Conservation (phyloP, 2,797 vertebrate genomes). For the Fistularia tabacaria region DNA sequence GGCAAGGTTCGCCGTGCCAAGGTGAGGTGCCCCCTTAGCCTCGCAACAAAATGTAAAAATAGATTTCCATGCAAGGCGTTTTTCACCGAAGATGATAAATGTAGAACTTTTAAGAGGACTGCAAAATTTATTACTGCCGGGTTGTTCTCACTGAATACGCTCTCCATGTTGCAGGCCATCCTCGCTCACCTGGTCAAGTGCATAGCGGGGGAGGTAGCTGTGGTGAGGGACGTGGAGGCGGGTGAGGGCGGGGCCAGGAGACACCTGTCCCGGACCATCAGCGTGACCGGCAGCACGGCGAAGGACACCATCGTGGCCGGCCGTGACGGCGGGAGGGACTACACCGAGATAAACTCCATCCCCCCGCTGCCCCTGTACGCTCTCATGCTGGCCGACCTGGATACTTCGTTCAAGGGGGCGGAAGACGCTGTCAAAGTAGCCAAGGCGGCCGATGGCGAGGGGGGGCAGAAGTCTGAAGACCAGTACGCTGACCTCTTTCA, state of each 20-base stretch:
- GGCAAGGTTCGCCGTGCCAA: slow-evolving; percentile 94
- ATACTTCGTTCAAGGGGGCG: slow-evolving; percentile 82
- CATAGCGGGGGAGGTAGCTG: slow-evolving; percentile 94
- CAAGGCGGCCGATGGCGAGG: slow-evolving; percentile 74
- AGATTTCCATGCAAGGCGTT: too few species aligned
- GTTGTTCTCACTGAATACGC: too few species aligned
- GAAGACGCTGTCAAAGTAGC: slow-evolving; percentile 83
- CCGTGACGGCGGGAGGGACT: slow-evolving; percentile 92
- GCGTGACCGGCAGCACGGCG: slow-evolving; percentile 95
- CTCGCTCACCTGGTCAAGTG: slow-evolving; percentile 97
- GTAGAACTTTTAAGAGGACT: too few species aligned
- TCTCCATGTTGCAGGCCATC: slow-evolving; percentile 75
- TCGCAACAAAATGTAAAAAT: not conserved
- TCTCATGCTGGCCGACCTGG: slow-evolving; percentile 90
- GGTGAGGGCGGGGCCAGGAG: slow-evolving; percentile 88
- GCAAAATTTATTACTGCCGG: not conserved
- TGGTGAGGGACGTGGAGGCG: slow-evolving; percentile 90
- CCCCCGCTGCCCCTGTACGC: slow-evolving; percentile 91
- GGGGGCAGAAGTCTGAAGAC: slow-evolving; percentile 79
- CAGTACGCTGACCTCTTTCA: slow-evolving; percentile 95
- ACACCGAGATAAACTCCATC: slow-evolving; percentile 98
- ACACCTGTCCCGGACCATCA: slow-evolving; percentile 96
- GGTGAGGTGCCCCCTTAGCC: slow-evolving; percentile 41
- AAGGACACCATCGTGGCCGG: slow-evolving; percentile 94
- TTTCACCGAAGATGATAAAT: not conserved